These are phyloP conservation scores for Drosophila melanica DNA, from an alignment of 1,140 invertebrate species.

Conservation along the genomic window DNA sequence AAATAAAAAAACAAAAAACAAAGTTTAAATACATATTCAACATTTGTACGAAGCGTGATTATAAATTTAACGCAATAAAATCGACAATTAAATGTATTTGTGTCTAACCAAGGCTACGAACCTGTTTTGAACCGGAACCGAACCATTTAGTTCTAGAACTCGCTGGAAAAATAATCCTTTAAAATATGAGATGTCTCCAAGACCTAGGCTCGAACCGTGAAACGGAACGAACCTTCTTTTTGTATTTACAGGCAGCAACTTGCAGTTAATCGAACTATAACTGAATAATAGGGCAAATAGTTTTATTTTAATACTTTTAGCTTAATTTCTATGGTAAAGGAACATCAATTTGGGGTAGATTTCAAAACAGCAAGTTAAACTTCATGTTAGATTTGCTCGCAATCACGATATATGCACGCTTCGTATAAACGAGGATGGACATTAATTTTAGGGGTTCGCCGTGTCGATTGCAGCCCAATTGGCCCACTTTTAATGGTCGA, in stretches of 20 bases:
- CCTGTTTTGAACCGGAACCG: no score
- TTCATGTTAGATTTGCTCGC: not conserved
- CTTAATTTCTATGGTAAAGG: not conserved
- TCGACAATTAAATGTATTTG: conserved; percentile 21
- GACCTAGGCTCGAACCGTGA: no score
- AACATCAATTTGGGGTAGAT: not conserved
- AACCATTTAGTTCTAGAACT: no score
- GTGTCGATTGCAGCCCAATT: conserved; percentile 37
- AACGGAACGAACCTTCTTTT: no score
- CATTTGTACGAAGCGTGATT: conserved; percentile 49
- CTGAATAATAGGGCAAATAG: no score
- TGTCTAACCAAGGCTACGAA: not conserved
- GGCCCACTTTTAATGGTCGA: conserved; percentile 23
- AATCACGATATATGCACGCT: conserved; percentile 5
- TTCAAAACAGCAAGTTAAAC: not conserved
- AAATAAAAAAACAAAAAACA: conserved; percentile 4
- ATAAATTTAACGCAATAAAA: conserved; percentile 52
- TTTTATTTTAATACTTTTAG: not conserved
- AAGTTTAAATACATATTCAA: conserved; percentile 37
- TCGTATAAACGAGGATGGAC: conserved; percentile 10
- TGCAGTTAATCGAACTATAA: no score
- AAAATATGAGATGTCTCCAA: no score
- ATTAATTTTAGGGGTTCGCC: not conserved
- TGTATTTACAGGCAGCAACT: no score
- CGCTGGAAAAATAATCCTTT: no score